Conservation (phyloP, 1,140 invertebrate species). For the Listronotus oregonensis region DNA sequence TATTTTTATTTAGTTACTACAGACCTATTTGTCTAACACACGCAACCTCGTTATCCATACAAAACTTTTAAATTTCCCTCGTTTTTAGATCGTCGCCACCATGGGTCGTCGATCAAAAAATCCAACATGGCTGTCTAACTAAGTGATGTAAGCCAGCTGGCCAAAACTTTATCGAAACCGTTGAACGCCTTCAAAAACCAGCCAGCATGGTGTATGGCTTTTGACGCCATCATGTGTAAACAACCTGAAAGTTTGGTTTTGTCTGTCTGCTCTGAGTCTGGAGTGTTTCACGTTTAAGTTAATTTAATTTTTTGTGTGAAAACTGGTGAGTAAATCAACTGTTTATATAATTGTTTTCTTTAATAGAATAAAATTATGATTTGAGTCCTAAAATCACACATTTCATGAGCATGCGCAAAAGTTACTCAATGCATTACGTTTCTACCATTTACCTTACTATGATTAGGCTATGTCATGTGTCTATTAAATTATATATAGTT, state of each 20-base stretch:
- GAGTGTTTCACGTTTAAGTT: slow-evolving; percentile 8
- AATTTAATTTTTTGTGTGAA: slow-evolving; percentile 4
- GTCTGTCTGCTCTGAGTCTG: slow-evolving; percentile 12
- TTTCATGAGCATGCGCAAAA: too few relatives aligned
- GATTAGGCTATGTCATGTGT: too few relatives aligned
- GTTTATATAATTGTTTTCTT: neutral
- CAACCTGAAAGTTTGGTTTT: slow-evolving; percentile 18
- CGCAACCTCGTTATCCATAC: too few relatives aligned
- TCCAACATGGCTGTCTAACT: slow-evolving; percentile 8
- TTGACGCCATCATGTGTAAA: slow-evolving; percentile 32
- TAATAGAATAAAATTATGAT: too few relatives aligned
- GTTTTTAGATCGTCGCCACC: neutral
- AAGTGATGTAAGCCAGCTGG: slow-evolving; percentile 29
- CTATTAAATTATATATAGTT: too few relatives aligned
- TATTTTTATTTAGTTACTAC: too few relatives aligned
- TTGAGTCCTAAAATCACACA: too few relatives aligned
- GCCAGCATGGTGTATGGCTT: slow-evolving; percentile 8
- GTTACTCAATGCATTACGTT: too few relatives aligned
- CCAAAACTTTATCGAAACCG: neutral
- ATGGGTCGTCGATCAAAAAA: slow-evolving; percentile 12
- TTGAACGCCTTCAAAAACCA: neutral
- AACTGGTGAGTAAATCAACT: neutral
- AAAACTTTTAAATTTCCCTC: slow-evolving; percentile 7
- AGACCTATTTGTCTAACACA: too few relatives aligned
- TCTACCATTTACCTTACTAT: too few relatives aligned